Evolutionary conservation across 2,113 vertebrate genomes (phyloP), one percentile per base, ranked within the genome.

Genomic region (Sigmodon hispidus): DNA sequence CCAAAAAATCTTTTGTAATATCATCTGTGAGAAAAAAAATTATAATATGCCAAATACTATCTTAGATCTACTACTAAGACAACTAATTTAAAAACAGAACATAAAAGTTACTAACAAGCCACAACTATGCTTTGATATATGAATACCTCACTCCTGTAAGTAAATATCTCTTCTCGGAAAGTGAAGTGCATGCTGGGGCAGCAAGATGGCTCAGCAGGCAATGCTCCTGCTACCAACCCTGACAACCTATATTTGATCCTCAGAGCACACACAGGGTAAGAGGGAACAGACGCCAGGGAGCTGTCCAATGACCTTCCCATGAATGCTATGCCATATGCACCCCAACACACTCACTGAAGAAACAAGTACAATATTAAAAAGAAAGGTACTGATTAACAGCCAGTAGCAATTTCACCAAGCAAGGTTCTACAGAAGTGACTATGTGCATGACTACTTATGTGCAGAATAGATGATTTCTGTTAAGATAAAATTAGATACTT

Each of bases 61-160:
- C 43, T 84, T 92, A 57, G 45, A 91, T 76, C 8, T 22, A 95
- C 16, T 69, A 75, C 15, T 93, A 1, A 85, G 17, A 7, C 48
- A 94, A 81, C 22, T 57, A 52, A 95, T 80, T 61, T 67, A 26
- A 50, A 95, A 85, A 93, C 5, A 69, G n/a, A 80, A 90, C 36
- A 77, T 84, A 93, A 90, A 81, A 48, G 77, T 50, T 93, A 92
- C 26, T n/a, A 55, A 57, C 36, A 95, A 85, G 57, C 43, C 65
- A 72, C 13, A 88, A 61, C 36, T 72, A 12, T 89, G 34, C 72
- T 77, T 93, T 13, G n/a, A 19, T 34, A 79, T 16, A 15, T 63
- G 93, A 95, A 73, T 5, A 59, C 52, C 45, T 93, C 15, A 67
- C 29, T 81, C 6, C 22, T 19, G 13, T 50, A n/a, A 86, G 57